Conservation (phyloP, 2,797 vertebrate species). For the Enteromius radiatus region DNA sequence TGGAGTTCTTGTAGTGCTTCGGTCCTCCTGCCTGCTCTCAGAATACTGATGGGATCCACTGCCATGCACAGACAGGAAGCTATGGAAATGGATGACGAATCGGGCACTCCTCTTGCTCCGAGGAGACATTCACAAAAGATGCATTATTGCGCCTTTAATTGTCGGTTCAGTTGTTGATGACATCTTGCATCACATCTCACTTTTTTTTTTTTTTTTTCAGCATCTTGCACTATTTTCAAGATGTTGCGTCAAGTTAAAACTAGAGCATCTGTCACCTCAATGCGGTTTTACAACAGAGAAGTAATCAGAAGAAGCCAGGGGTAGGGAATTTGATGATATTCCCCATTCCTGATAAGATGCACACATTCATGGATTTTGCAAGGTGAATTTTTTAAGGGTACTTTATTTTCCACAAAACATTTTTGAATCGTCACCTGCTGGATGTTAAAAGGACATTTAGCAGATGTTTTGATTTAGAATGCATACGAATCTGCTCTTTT, state of each 20-base stretch:
- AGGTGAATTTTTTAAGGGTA: too few relatives aligned
- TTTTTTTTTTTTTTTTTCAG: neutral
- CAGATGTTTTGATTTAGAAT: neutral
- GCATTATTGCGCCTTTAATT: neutral
- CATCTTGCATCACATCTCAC: conserved; percentile 7
- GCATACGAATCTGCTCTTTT: neutral
- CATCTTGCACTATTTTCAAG: conserved; percentile 8
- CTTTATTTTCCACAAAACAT: neutral
- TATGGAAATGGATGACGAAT: neutral
- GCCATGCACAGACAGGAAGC: conserved; percentile 3
- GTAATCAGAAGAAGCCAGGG: neutral
- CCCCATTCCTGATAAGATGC: neutral
- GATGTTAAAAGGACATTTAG: conserved; percentile 3
- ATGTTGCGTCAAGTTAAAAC: neutral
- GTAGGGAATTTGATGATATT: neutral
- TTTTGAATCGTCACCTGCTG: neutral
- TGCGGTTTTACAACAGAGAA: neutral
- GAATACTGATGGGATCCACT: conserved; percentile 35
- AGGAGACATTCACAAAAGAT: neutral
- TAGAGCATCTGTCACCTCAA: neutral
- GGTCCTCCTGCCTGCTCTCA: conserved; percentile 18
- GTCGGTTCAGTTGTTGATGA: neutral
- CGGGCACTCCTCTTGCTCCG: neutral
- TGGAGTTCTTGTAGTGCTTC: conserved; percentile 7
- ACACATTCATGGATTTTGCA: neutral